These are phyloP conservation scores for Brachyalestes nurse DNA, from an alignment of 2,797 vertebrate genomes.

Conservation along the genomic window DNA sequence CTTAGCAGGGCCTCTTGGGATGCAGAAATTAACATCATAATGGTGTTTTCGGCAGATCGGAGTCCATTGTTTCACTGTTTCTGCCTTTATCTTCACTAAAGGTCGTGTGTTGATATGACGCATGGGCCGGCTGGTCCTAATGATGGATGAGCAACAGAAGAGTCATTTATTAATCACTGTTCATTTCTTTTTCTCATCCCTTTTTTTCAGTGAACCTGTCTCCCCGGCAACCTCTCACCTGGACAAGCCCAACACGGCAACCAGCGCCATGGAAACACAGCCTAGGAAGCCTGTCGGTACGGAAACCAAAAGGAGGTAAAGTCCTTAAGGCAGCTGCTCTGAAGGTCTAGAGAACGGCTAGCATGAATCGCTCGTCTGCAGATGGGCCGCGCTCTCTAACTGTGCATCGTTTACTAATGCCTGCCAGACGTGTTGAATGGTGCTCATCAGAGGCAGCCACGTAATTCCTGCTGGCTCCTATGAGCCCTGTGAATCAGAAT, in stretches of 20 bases:
- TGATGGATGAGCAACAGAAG: conserved; percentile 13
- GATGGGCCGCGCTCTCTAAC: not conserved
- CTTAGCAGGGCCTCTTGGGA: not conserved
- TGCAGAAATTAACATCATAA: not conserved
- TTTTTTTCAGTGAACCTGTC: conserved; percentile 43
- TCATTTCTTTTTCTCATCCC: too few species aligned
- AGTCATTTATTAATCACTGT: not conserved
- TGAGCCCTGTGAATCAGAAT: not conserved
- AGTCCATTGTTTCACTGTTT: not conserved
- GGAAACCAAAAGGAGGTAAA: conserved; percentile 73
- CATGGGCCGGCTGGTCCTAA: not conserved
- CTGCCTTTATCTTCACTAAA: not conserved
- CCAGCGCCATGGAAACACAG: conserved; percentile 64
- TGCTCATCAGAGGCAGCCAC: not conserved
- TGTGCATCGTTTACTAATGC: not conserved
- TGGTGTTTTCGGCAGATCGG: not conserved
- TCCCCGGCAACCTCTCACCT: conserved; percentile 33
- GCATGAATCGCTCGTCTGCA: not conserved
- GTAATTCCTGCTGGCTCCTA: not conserved
- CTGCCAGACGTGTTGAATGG: not conserved
- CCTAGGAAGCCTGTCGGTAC: conserved; percentile 68
- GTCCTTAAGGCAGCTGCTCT: not conserved
- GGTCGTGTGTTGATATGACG: not conserved
- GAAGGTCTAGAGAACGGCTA: not conserved
- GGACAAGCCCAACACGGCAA: conserved; percentile 59